Evolutionary conservation across 2,797 vertebrate species (phyloP).

Genomic region (Darevskia mixta): DNA sequence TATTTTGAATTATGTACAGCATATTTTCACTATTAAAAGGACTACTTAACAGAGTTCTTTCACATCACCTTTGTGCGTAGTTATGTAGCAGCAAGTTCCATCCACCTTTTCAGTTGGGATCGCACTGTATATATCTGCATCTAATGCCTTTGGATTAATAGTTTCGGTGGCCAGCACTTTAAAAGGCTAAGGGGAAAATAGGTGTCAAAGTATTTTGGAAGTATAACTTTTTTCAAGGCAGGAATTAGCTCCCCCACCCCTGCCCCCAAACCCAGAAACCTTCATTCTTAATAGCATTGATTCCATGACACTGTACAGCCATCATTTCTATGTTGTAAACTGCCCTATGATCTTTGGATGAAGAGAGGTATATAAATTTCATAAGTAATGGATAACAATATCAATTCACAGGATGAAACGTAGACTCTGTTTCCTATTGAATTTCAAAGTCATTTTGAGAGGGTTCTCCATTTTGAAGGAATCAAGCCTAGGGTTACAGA

Average conservation of each 20-base stretch:
- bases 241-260: neutral
- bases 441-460: neutral
- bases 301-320: neutral
- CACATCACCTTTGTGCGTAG: constrained; percentile 84
- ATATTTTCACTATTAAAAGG: neutral
- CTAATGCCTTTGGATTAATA: constrained; percentile 85
- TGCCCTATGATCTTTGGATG: too few species aligned
- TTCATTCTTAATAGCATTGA: neutral
- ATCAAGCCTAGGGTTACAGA: fast-evolving
- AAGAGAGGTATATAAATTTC: too few species aligned
- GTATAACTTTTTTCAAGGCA: fast-evolving
- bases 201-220: neutral
- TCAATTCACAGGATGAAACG: too few species aligned
- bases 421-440: neutral
- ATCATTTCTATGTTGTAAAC: too few species aligned
- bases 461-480: neutral
- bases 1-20: neutral
- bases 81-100: constrained; percentile 95
- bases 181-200: constrained; percentile 83
- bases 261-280: neutral
- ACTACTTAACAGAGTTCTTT: neutral
- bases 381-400: too few species aligned
- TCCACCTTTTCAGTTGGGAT: constrained; percentile 94
- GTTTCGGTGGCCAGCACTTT: constrained; percentile 91
- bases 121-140: constrained; percentile 83